Evolutionary conservation across 2,113 vertebrate genomes (phyloP).

Genomic region (Silurus glanis): DNA sequence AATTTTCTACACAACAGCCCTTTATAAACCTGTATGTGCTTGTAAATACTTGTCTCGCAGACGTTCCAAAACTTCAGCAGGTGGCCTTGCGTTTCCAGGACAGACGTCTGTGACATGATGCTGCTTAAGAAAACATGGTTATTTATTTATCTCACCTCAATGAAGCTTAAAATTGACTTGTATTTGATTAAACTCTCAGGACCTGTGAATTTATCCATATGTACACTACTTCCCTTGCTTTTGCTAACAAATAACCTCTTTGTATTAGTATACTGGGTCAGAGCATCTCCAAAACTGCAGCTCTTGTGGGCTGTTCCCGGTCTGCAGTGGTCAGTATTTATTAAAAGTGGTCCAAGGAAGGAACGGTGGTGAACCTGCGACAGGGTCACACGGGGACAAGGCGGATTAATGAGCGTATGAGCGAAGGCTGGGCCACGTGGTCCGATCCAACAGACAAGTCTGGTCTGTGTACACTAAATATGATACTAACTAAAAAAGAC

Average conservation of each 20-base stretch:
- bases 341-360: too few species aligned
- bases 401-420: too few species aligned
- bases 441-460: too few species aligned
- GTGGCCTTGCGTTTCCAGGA: constrained; percentile 19
- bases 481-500: too few species aligned
- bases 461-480: too few species aligned
- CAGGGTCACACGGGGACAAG: too few species aligned
- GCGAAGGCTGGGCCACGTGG: too few species aligned
- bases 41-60: constrained; percentile 63
- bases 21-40: constrained; percentile 75
- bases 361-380: too few species aligned
- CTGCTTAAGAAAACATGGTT: not conserved
- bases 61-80: constrained; percentile 22
- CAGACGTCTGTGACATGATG: not conserved
- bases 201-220: not conserved
- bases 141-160: constrained; percentile 22
- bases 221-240: not conserved
- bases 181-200: constrained; percentile 9
- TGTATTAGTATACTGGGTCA: too few species aligned
- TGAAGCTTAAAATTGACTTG: constrained; percentile 20
- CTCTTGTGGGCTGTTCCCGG: too few species aligned
- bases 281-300: too few species aligned
- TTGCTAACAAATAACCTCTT: not conserved
- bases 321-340: too few species aligned
- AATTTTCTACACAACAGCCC: constrained; percentile 69